Percentiles rank a stretch among this genome's conserved stretches.
phyloP scores from a whole-genome alignment of 2,888 invertebrate genomes.

The Drosophila helvetica region DNA sequence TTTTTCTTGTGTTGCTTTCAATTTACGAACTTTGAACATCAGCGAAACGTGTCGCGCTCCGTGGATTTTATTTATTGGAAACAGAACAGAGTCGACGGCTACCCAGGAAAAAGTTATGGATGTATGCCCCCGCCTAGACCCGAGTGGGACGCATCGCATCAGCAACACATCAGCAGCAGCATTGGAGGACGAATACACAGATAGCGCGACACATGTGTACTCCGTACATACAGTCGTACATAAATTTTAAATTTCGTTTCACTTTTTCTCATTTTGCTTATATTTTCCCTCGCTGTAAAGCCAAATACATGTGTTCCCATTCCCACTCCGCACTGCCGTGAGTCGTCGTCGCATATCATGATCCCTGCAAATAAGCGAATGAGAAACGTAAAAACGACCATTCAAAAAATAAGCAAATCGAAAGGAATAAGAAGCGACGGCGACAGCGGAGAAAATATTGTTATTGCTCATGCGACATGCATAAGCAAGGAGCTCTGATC shows the following conservation, averaged over 20 bases:
- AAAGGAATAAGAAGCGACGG: slow-evolving; percentile 53
- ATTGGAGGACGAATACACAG: slow-evolving; percentile 12
- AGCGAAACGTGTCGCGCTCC: slow-evolving; percentile 58
- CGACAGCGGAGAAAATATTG: slow-evolving; percentile 58
- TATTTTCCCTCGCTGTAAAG: slow-evolving; percentile 22
- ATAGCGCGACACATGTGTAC: slow-evolving; percentile 35
- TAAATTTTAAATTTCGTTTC: slow-evolving; percentile 63
- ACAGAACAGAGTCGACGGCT: slow-evolving; percentile 51
- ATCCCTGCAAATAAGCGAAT: slow-evolving; percentile 49
- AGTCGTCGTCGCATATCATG: slow-evolving; percentile 47
- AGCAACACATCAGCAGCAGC: not conserved
- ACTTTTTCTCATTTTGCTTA: slow-evolving; percentile 13
- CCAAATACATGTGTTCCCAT: slow-evolving; percentile 48
- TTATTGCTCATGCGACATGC: slow-evolving; percentile 76
- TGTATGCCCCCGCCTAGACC: slow-evolving; percentile 46
- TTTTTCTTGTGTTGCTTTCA: slow-evolving; percentile 59
- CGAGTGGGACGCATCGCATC: slow-evolving; percentile 6
- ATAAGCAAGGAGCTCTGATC: slow-evolving; percentile 58
- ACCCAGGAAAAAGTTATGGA: slow-evolving; percentile 54
- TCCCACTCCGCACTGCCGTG: slow-evolving; percentile 24
- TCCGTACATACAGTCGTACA: slow-evolving; percentile 32
- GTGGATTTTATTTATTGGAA: slow-evolving; percentile 67
- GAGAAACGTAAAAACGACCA: slow-evolving; percentile 49
- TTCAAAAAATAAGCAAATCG: slow-evolving; percentile 53
- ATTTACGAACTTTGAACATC: slow-evolving; percentile 57